Evolutionary conservation across 2,113 vertebrate genomes (phyloP).

Genomic region (Junco hyemalis): DNA sequence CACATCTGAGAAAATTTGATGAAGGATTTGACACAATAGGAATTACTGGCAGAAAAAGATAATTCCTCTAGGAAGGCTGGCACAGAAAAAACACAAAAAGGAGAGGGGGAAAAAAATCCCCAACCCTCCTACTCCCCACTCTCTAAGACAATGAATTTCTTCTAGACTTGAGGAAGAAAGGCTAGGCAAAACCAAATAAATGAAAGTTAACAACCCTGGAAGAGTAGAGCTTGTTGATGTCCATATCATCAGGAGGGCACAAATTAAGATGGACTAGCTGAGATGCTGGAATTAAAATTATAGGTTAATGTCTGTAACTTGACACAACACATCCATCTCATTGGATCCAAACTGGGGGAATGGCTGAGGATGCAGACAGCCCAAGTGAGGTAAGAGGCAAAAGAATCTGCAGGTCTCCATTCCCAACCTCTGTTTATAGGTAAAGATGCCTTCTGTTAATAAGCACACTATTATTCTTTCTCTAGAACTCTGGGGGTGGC

Average conservation of each 20-base stretch:
- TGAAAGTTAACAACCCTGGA: background rate
- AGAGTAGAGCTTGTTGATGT: background rate
- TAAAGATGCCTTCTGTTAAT: background rate
- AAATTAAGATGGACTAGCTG: background rate
- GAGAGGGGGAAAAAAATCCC: background rate
- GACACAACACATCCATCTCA: background rate
- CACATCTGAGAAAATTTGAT: conserved; percentile 66
- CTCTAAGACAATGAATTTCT: background rate
- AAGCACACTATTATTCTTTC: background rate
- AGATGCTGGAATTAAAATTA: background rate
- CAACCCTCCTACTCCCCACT: background rate
- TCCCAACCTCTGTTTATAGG: too few species aligned
- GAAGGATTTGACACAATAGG: conserved; percentile 66
- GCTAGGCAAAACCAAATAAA: background rate
- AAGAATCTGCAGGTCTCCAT: background rate
- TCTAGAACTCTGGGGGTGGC: background rate
- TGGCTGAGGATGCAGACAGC: background rate
- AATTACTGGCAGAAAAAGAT: conserved; percentile 64
- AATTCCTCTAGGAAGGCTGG: conserved; percentile 53
- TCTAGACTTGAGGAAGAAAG: conserved; percentile 18
- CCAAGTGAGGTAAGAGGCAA: background rate
- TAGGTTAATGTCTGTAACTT: background rate
- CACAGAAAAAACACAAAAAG: background rate
- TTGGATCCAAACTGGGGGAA: background rate
- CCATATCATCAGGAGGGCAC: background rate